Conservation (phyloP, 2,888 invertebrate genomes). For the Hydropsyche betteni region DNA sequence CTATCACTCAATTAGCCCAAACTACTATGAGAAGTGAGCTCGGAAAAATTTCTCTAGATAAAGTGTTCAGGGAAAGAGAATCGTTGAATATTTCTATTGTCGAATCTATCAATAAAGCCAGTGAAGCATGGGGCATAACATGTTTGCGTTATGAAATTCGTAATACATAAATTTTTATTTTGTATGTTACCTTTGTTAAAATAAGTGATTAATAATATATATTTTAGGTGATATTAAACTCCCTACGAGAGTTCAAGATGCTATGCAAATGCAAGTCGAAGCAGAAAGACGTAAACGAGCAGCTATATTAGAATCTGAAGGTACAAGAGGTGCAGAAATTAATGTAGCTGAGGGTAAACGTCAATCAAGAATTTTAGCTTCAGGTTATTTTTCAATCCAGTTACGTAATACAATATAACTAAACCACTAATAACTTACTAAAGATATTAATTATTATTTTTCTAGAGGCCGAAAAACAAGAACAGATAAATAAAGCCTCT, state of each 20-base stretch:
- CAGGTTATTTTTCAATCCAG: slow-evolving; percentile 65
- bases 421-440: too few species aligned
- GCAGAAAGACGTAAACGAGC: slow-evolving; percentile 97
- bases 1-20: slow-evolving; percentile 98
- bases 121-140: slow-evolving; percentile 97
- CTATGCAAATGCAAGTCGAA: slow-evolving; percentile 99
- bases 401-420: neutral
- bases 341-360: slow-evolving; percentile 98
- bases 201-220: slow-evolving; percentile 4
- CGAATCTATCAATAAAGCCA: slow-evolving; percentile 96
- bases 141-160: slow-evolving; percentile 96
- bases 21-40: slow-evolving; percentile 99
- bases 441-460: slow-evolving; percentile 42
- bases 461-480: slow-evolving; percentile 90
- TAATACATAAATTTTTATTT: slow-evolving; percentile 59
- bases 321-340: slow-evolving; percentile 88
- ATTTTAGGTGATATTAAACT: slow-evolving; percentile 84
- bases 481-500: slow-evolving; percentile 92
- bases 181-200: slow-evolving; percentile 17
- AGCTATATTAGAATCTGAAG: slow-evolving; percentile 96
- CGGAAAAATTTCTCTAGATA: slow-evolving; percentile 96
- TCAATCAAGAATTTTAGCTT: slow-evolving; percentile 88
- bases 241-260: slow-evolving; percentile 93
- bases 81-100: slow-evolving; percentile 94
- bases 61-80: slow-evolving; percentile 96